Conservation (phyloP, 2,888 invertebrate species). For the Glomeris marginata region DNA sequence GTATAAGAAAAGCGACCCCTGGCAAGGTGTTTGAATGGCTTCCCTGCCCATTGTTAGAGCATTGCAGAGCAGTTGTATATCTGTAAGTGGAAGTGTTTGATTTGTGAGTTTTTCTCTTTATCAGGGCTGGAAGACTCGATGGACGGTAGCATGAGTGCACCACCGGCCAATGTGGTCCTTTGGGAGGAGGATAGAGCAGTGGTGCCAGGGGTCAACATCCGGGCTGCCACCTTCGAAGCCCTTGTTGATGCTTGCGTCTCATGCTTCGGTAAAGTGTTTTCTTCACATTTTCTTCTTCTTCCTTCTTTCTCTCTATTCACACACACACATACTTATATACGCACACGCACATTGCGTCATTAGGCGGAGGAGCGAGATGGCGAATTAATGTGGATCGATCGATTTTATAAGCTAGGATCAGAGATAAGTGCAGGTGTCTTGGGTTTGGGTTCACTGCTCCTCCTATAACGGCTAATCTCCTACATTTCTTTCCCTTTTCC, state of each 20-base stretch:
- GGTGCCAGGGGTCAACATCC: conserved; percentile 19
- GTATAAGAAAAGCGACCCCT: too few relatives aligned
- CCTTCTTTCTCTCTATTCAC: neutral
- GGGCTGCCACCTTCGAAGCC: conserved; percentile 28
- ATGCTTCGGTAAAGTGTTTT: conserved; percentile 29
- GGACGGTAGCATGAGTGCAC: neutral
- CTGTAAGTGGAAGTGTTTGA: neutral
- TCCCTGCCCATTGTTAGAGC: neutral
- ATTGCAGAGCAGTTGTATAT: neutral
- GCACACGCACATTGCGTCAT: neutral
- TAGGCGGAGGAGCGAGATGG: too few relatives aligned
- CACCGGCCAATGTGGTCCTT: conserved; percentile 13
- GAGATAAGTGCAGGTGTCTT: too few relatives aligned
- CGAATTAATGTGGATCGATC: too few relatives aligned
- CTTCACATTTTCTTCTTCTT: conserved; percentile 7
- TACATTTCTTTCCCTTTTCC: neutral
- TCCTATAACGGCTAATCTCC: neutral
- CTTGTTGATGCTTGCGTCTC: conserved; percentile 30
- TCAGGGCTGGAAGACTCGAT: neutral
- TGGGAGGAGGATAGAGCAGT: conserved; percentile 21
- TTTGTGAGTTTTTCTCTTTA: neutral
- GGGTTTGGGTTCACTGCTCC: neutral
- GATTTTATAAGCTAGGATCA: too few relatives aligned
- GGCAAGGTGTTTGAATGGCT: too few relatives aligned
- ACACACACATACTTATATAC: neutral